phyloP scores from a whole-genome alignment of 1,140 invertebrate species.

The Paramacrobiotus metropolitanus region DNA sequence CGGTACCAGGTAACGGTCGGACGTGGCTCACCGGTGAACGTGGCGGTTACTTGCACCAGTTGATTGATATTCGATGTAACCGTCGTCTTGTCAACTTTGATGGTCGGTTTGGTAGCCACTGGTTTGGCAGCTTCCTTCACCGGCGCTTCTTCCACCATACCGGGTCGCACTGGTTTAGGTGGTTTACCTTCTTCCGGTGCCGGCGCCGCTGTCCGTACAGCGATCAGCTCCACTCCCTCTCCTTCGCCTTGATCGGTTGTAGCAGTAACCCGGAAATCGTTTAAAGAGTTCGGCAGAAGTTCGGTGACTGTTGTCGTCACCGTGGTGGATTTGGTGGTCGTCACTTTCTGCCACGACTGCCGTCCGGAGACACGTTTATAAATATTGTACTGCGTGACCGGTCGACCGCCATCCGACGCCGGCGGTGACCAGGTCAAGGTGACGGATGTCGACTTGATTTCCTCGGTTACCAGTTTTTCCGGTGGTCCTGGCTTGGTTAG shows the following conservation, averaged over 20 bases:
- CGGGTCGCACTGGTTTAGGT: background rate
- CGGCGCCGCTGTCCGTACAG: too few relatives aligned
- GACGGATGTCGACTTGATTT: slow-evolving; percentile 26
- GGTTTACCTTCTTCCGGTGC: too few relatives aligned
- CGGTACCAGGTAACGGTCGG: background rate
- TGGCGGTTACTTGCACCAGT: background rate
- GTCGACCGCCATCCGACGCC: slow-evolving; percentile 17
- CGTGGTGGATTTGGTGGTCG: slow-evolving; percentile 19
- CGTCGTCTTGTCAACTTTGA: background rate
- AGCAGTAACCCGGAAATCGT: slow-evolving; percentile 11
- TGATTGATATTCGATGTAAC: background rate
- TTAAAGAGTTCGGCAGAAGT: slow-evolving; percentile 20
- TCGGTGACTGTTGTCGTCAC: slow-evolving; percentile 23
- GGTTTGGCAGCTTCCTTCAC: background rate
- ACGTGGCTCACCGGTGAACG: background rate
- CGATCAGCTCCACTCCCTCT: background rate
- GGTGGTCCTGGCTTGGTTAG: slow-evolving; percentile 12
- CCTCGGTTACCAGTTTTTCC: slow-evolving; percentile 18
- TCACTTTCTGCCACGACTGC: slow-evolving; percentile 19
- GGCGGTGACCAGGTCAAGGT: slow-evolving; percentile 28
- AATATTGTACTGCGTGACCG: slow-evolving; percentile 13
- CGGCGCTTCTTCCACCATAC: background rate
- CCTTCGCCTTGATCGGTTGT: background rate
- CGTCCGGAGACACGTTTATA: slow-evolving; percentile 27
- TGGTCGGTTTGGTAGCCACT: background rate